phyloP scores from a whole-genome alignment of 2,888 invertebrate genomes.

The Papilio gigon region DNA sequence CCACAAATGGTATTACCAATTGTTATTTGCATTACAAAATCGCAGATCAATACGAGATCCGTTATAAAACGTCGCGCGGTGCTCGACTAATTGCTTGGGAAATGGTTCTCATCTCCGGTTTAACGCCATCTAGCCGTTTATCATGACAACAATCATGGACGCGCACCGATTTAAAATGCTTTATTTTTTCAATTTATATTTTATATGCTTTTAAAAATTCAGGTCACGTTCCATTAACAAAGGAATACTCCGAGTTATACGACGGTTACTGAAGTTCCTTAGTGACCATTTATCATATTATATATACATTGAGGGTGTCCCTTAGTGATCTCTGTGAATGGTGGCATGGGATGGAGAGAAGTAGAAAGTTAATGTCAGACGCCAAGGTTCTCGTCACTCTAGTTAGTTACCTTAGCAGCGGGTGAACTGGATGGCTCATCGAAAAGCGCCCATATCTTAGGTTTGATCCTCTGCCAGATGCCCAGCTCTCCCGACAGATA shows the following conservation, averaged over 20 bases:
- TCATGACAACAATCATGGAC: conserved; percentile 17
- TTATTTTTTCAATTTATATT: conserved; percentile 7
- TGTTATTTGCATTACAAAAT: neutral
- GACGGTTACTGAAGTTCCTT: no score
- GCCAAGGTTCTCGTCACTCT: no score
- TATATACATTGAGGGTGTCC: no score
- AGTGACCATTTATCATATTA: no score
- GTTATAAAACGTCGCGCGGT: conserved; percentile 19
- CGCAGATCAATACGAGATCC: conserved; percentile 13
- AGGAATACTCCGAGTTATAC: no score
- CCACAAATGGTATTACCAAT: neutral
- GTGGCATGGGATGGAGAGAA: no score
- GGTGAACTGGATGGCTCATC: conserved; percentile 98
- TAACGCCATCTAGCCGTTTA: conserved; percentile 25
- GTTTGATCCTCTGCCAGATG: conserved; percentile 95
- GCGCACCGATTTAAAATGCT: neutral
- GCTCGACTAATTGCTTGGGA: conserved; percentile 24
- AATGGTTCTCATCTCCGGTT: conserved; percentile 29
- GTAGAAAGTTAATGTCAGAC: no score
- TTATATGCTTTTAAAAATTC: conserved; percentile 6
- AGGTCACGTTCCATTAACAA: neutral
- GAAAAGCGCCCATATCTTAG: conserved; percentile 96
- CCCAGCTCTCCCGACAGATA: conserved; percentile 90
- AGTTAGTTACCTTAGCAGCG: conserved; percentile 90
- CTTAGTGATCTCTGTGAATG: no score